Conservation (phyloP, 2,888 invertebrate genomes). For the Ormyrus rosae region DNA sequence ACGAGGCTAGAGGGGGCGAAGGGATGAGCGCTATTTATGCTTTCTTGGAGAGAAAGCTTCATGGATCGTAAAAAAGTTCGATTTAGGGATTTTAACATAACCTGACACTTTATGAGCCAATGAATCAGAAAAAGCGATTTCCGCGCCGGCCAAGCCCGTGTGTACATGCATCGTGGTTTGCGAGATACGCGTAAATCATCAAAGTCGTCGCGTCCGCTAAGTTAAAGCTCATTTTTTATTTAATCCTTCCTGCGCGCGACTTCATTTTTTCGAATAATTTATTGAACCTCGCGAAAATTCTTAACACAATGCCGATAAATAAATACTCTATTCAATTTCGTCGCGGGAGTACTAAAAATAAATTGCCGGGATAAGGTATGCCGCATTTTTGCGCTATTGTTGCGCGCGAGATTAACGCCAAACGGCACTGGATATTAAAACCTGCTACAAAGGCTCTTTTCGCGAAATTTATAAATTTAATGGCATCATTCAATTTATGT, state of each 20-base stretch:
- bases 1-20: conserved; percentile 6
- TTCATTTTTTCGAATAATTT: conserved; percentile 39
- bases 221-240: conserved; percentile 50
- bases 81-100: conserved; percentile 58
- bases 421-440: conserved; percentile 23
- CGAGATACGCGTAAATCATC: conserved; percentile 56
- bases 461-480: conserved; percentile 51
- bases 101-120: conserved; percentile 56
- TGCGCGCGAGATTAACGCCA: conserved; percentile 21
- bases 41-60: conserved; percentile 40
- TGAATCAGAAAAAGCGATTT: conserved; percentile 59
- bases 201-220: conserved; percentile 44
- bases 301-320: conserved; percentile 45
- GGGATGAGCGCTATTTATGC: conserved; percentile 49
- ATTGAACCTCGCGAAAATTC: conserved; percentile 35
- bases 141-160: conserved; percentile 34
- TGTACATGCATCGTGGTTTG: conserved; percentile 49
- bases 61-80: conserved; percentile 57
- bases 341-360: conserved; percentile 32
- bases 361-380: conserved; percentile 35
- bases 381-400: conserved; percentile 45
- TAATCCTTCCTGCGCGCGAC: conserved; percentile 3
- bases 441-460: conserved; percentile 2
- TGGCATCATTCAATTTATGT: conserved; percentile 10
- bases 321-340: conserved; percentile 42